Percentiles rank a stretch among this genome's conserved stretches.
Evolutionary conservation across 2,113 vertebrate species (phyloP).

Genomic region (Sclerurus mexicanus): DNA sequence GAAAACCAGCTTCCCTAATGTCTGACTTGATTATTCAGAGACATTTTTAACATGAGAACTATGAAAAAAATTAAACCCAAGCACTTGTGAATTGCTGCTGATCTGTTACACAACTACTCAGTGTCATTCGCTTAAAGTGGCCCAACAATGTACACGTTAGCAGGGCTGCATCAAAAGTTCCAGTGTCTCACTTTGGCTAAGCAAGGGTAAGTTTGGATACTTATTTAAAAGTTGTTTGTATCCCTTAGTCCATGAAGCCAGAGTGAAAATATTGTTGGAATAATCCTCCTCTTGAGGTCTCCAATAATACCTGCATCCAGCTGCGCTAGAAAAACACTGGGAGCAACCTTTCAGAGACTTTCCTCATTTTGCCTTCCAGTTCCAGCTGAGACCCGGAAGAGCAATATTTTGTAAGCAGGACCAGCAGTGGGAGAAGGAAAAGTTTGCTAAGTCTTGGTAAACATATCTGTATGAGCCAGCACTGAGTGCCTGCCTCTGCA

Average conservation of each 20-base stretch:
- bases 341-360: conserved; percentile 5
- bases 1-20: not conserved
- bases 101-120: not conserved
- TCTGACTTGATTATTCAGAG: not conserved
- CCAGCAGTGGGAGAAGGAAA: conserved; percentile 22
- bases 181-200: conserved; percentile 20
- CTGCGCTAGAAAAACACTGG: conserved; percentile 24
- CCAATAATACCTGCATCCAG: conserved; percentile 46
- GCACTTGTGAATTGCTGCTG: not conserved
- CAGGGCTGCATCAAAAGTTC: conserved; percentile 20
- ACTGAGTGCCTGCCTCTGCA: not conserved
- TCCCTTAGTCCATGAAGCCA: not conserved
- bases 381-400: conserved; percentile 29
- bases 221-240: conserved; percentile 21
- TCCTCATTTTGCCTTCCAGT: conserved; percentile 5
- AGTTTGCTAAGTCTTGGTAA: not conserved
- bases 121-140: not conserved
- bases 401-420: conserved; percentile 9
- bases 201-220: not conserved
- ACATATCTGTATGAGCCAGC: not conserved
- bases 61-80: not conserved
- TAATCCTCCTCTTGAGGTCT: conserved; percentile 41
- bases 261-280: conserved; percentile 31
- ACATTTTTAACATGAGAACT: not conserved
- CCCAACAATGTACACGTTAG: not conserved